A percentile compares a stretch with the other conserved stretches of the same genome.
Conservation (phyloP, 2,113 vertebrate genomes). For the Apodemus speciosus region DNA sequence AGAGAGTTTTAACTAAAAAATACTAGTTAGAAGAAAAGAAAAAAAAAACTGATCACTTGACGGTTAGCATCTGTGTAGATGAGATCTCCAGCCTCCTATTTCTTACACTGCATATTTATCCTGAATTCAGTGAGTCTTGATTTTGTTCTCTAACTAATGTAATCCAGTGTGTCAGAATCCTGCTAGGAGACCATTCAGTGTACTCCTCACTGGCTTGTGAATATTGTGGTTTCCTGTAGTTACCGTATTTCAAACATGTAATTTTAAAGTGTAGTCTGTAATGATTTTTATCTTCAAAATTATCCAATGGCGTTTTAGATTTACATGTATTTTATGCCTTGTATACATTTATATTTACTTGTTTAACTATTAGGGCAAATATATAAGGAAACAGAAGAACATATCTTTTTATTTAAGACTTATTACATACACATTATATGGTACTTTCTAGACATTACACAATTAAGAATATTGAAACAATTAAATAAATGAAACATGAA, state of each 20-base stretch:
- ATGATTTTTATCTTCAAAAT: slow-evolving; percentile 37
- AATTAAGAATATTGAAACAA: slow-evolving; percentile 68
- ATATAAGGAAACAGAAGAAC: slow-evolving; percentile 22
- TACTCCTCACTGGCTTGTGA: slow-evolving; percentile 13
- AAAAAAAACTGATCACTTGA: neutral
- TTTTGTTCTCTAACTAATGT: slow-evolving; percentile 21
- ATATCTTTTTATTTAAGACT: slow-evolving; percentile 38
- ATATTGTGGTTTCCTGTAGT: neutral
- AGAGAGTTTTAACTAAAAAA: neutral
- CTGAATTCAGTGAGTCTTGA: neutral
- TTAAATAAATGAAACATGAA: slow-evolving; percentile 75
- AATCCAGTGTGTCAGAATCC: neutral
- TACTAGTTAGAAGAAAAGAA: neutral
- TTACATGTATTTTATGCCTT: neutral
- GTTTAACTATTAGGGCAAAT: slow-evolving; percentile 37
- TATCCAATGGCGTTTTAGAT: slow-evolving; percentile 44
- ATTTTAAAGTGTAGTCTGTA: neutral
- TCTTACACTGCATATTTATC: neutral
- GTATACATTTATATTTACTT: slow-evolving; percentile 32
- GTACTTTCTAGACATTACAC: slow-evolving; percentile 50
- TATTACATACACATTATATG: slow-evolving; percentile 42
- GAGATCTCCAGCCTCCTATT: neutral
- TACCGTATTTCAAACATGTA: slow-evolving; percentile 13
- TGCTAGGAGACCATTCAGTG: neutral
- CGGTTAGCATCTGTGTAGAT: neutral